Evolutionary conservation across 2,797 vertebrate species (phyloP), one percentile per base, ranked within the genome.

Genomic region (Myotis vivesi): DNA sequence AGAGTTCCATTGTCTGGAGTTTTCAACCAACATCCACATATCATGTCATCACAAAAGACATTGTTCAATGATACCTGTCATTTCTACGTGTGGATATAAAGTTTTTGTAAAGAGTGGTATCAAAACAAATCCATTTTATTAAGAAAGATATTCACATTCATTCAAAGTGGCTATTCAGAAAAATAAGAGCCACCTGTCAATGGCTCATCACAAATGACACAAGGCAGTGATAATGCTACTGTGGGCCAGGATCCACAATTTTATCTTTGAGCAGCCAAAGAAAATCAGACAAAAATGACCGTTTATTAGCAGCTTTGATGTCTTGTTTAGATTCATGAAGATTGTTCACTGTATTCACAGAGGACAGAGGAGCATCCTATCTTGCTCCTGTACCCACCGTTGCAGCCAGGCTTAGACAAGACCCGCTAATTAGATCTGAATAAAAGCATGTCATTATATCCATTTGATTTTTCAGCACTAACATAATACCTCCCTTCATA

Each of bases 101-200:
- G 17, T 44, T 62, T 38, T 89, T 72, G 16, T 51, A 82, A 84
- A 76, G 25, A 5, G 3, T 53, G 0, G 53, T 77, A 62, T 77
- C 38, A 77, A 93, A 92, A 72, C 57, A 25, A 89, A 86, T 80
- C 2, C 4, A 44, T 59, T 91, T 93, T 95, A 94, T 82, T 92
- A 66, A 72, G 64, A 59, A 85, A 90, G 28, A 9, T 82, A 90
- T 49, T 81, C 51, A 80, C 49, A 19, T 77, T 86, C 44, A 33
- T 94, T 92, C 73, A 86, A 84, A 96, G 68, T 84, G 23, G 30
- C 36, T 92, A 71, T 88, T 85, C 23, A 59, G 36, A 73, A 95
- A 91, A 89, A 51, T 92, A 95, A 87, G 38, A 81, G 19, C 20
- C 49, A 73, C 66, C 46, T 94, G 66, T 81, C 76, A 89, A 51